A percentile compares a stretch with the other conserved stretches of the same genome.
Conservation (phyloP, 92 coral and sea anemone genomes). For the Pocillopora meandrina region DNA sequence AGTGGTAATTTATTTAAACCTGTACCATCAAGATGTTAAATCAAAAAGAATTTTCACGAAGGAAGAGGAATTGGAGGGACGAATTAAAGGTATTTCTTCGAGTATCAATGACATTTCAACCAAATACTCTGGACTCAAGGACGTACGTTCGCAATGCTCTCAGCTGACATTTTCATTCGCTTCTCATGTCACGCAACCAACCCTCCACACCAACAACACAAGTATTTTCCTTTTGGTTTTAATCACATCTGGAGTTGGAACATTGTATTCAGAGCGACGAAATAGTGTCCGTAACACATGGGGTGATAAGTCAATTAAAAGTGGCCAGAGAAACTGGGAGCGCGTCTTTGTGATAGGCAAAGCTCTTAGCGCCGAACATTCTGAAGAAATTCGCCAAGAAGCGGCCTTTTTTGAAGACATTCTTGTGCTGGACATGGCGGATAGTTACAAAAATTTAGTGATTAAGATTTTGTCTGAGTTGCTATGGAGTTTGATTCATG, state of each 20-base stretch:
- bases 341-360: conserved; percentile 22
- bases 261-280: neutral
- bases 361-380: neutral
- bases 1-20: too few relatives aligned
- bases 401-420: conserved; percentile 5
- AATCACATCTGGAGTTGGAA: neutral
- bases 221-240: conserved; percentile 9
- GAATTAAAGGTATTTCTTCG: too few relatives aligned
- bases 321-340: conserved; percentile 1
- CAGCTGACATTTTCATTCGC: conserved; percentile 13
- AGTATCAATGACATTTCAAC: neutral
- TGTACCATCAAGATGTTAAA: too few relatives aligned
- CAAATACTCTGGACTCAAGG: neutral
- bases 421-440: conserved; percentile 2
- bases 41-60: too few relatives aligned
- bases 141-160: conserved; percentile 14
- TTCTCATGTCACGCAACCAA: conserved; percentile 10
- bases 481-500: conserved; percentile 8
- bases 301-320: conserved; percentile 2
- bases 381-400: conserved; percentile 6
- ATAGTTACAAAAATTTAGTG: conserved; percentile 27
- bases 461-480: conserved; percentile 9
- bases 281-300: conserved; percentile 4
- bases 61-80: too few relatives aligned
- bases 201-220: neutral